phyloP scores from a whole-genome alignment of 1,140 invertebrate species.

The Zaprionus taronus region DNA sequence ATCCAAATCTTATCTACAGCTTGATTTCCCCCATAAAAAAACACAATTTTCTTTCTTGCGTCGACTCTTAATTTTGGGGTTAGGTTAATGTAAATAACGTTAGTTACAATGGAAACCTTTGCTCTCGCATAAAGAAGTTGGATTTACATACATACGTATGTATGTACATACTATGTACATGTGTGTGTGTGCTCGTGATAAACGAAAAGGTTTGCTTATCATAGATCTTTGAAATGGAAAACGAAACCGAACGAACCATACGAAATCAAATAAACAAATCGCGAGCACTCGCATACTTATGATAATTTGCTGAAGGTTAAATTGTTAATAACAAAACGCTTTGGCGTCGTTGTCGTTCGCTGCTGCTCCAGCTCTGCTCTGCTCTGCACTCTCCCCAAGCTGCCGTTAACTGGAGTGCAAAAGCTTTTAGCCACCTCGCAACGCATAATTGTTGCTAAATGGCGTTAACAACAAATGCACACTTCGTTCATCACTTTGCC shows the following conservation, averaged over 20 bases:
- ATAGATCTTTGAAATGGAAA: constrained; percentile 34
- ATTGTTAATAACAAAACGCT: constrained; percentile 52
- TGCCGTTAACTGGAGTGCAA: constrained; percentile 33
- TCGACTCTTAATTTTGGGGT: neutral
- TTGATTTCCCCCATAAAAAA: neutral
- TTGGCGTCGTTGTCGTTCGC: constrained; percentile 26
- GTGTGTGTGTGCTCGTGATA: constrained; percentile 15
- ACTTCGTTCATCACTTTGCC: neutral
- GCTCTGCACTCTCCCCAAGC: neutral
- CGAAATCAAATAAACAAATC: constrained; percentile 43
- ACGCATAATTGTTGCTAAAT: constrained; percentile 58
- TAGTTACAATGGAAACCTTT: neutral
- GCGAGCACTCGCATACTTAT: constrained; percentile 56
- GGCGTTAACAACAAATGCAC: constrained; percentile 40
- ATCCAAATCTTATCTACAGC: constrained; percentile 4
- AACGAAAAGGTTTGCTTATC: constrained; percentile 17
- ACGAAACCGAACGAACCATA: constrained; percentile 25
- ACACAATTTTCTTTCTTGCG: neutral
- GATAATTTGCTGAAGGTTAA: constrained; percentile 69
- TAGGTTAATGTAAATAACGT: neutral
- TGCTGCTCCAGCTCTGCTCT: constrained; percentile 16
- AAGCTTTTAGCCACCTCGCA: constrained; percentile 27
- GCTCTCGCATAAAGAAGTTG: neutral
- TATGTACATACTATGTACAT: neutral
- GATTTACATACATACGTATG: neutral